Evolutionary conservation across 2,113 vertebrate species (phyloP), one percentile per base, ranked within the genome.

Genomic region (Grammomys dolichurus): DNA sequence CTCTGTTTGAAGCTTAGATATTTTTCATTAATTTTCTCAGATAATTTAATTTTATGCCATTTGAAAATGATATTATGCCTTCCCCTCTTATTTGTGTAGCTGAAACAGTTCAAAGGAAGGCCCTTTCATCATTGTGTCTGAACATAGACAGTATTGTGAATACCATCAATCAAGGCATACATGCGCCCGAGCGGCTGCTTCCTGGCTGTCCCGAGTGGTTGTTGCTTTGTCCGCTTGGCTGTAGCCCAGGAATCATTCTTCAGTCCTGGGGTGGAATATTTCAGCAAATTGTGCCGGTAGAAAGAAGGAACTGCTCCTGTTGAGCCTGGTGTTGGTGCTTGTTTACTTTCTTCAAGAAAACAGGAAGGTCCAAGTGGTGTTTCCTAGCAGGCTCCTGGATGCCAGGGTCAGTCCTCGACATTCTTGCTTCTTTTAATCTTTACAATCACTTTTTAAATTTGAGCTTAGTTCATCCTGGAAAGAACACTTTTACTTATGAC

Each of bases 341-440:
- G 2, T 63, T 75, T 12, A 1, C 1, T 19, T 58, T 91, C 9
- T 40, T 3, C 3, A 7, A 31, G 28, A 78, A 12, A 46, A 58
- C 43, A 24, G 28, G 0, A 16, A 40, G 0, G 5, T 4, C 51
- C 24, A 46, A 22, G 7, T 14, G 43, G n/a, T 43, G 33, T 3
- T 20, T 60, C 36, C 67, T n/a, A 31, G 31, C n/a, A 63, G 2
- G 43, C 58, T 12, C 46, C 11, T 54, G 56, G 7, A 76, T 14
- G 2, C 17, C 5, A 3, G 54, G 40, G 60, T 20, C 48, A 28
- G 20, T 26, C 58, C 72, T 31, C 12, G 56, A 28, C 5, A 36
- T 33, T 56, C 54, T 72, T 24, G 2, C 36, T 56, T 78, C 36
- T 77, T 60, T 65, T 8, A 28, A n/a, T 43, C 84, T 67, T 56